A percentile compares a stretch with the other conserved stretches of the same genome.
Conservation (phyloP, 2,797 vertebrate species). For the Galagoides demidoff region DNA sequence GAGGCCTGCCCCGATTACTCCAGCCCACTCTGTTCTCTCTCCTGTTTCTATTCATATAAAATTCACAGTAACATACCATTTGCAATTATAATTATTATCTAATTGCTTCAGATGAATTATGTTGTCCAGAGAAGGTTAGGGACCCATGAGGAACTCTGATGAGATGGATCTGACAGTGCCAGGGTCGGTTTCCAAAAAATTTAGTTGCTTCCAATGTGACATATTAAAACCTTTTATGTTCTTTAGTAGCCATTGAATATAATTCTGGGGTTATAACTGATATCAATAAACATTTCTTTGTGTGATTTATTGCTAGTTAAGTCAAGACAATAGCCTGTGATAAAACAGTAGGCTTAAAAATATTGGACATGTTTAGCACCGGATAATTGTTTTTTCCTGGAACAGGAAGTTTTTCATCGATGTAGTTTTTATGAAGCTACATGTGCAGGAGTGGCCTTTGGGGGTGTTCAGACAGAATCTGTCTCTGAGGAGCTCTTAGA, state of each 20-base stretch:
- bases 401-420: slow-evolving; percentile 27
- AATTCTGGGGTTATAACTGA: not conserved
- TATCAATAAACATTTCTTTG: not conserved
- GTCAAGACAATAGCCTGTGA: not conserved
- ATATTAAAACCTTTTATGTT: not conserved
- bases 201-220: not conserved
- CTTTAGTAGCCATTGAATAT: not conserved
- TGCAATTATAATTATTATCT: not conserved
- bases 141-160: not conserved
- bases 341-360: slow-evolving; percentile 9
- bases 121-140: slow-evolving; percentile 4
- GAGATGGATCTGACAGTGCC: not conserved
- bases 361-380: not conserved
- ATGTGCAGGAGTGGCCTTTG: not conserved
- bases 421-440: slow-evolving; percentile 21
- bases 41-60: not conserved
- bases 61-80: not conserved
- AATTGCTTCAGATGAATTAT: not conserved
- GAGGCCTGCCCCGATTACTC: not conserved
- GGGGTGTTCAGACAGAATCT: not conserved
- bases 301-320: not conserved
- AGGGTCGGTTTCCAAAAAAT: not conserved
- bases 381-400: not conserved
- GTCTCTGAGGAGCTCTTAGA: slow-evolving; percentile 24
- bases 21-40: not conserved